phyloP scores from a whole-genome alignment of 2,888 invertebrate species.

The Chrysolina oricalcia region DNA sequence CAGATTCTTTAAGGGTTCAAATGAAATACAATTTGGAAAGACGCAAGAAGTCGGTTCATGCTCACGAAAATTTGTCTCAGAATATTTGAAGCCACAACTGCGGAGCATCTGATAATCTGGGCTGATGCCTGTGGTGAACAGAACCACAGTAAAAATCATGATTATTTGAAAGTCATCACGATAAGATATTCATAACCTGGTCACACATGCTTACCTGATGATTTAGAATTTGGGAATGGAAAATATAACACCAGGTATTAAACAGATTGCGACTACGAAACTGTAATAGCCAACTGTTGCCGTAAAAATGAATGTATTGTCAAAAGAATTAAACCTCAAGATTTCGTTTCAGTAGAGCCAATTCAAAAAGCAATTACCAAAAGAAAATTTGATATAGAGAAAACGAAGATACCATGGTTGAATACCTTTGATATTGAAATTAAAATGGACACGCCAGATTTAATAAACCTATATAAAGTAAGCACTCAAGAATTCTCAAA shows the following conservation, averaged over 20 bases:
- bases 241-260: conserved; percentile 22
- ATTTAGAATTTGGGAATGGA: conserved; percentile 34
- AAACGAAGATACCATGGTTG: conserved; percentile 49
- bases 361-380: conserved; percentile 44
- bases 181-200: conserved; percentile 27
- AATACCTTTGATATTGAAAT: conserved; percentile 41
- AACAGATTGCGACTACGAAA: conserved; percentile 35
- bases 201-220: conserved; percentile 30
- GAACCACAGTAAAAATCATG: conserved; percentile 43
- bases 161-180: conserved; percentile 29
- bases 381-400: conserved; percentile 34
- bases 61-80: conserved; percentile 24
- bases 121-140: conserved; percentile 31
- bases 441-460: conserved; percentile 35
- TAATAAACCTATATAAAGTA: conserved; percentile 33
- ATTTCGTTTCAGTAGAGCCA: conserved; percentile 44
- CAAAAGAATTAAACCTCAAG: conserved; percentile 41
- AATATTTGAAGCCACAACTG: conserved; percentile 25
- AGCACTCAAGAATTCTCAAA: not conserved
- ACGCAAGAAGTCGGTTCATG: conserved; percentile 26
- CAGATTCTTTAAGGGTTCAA: not conserved
- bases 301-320: conserved; percentile 51
- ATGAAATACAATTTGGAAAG: not conserved
- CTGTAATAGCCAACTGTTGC: conserved; percentile 53
- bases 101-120: conserved; percentile 16